Evolutionary conservation across 2,113 vertebrate genomes (phyloP).

Genomic region (Siphamia tubifer): DNA sequence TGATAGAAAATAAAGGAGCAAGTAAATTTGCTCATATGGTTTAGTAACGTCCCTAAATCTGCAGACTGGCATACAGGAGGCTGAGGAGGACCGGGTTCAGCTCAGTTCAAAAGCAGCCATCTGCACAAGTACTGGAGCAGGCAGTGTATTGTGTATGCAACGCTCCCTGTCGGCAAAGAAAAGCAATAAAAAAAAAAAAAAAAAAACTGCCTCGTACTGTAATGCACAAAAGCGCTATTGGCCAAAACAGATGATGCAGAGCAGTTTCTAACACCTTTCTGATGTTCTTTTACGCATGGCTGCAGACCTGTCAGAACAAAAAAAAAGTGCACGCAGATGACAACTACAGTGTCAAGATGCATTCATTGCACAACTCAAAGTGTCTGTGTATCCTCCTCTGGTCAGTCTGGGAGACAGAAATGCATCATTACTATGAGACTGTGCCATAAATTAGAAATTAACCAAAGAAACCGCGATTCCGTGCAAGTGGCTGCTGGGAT

Average conservation of each 20-base stretch:
- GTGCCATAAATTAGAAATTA: conserved; percentile 20
- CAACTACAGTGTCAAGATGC: neutral
- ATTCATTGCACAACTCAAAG: neutral
- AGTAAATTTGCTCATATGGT: conserved; percentile 39
- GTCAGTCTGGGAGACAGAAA: neutral
- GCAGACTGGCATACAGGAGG: conserved; percentile 34
- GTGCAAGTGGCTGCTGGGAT: conserved; percentile 1
- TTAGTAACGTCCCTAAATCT: conserved; percentile 17
- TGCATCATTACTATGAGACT: conserved; percentile 27
- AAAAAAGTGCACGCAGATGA: conserved; percentile 11
- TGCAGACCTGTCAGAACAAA: conserved; percentile 18
- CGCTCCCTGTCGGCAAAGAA: conserved; percentile 83
- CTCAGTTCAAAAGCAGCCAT: conserved; percentile 69
- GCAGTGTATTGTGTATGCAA: conserved; percentile 63
- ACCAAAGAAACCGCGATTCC: neutral
- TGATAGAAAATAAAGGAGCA: conserved; percentile 8
- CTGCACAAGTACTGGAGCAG: conserved; percentile 40
- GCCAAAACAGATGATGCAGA: conserved; percentile 30
- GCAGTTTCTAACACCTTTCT: conserved; percentile 32
- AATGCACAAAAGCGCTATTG: conserved; percentile 39
- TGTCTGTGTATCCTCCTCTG: neutral
- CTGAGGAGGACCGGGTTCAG: conserved; percentile 57
- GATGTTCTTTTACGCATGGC: conserved; percentile 50
- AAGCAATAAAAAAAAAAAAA: conserved; percentile 37
- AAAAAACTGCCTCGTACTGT: neutral